Evolutionary conservation across 2,888 invertebrate genomes (phyloP), one percentile per base, ranked within the genome.

Genomic region (Blastobasis lacticolella): DNA sequence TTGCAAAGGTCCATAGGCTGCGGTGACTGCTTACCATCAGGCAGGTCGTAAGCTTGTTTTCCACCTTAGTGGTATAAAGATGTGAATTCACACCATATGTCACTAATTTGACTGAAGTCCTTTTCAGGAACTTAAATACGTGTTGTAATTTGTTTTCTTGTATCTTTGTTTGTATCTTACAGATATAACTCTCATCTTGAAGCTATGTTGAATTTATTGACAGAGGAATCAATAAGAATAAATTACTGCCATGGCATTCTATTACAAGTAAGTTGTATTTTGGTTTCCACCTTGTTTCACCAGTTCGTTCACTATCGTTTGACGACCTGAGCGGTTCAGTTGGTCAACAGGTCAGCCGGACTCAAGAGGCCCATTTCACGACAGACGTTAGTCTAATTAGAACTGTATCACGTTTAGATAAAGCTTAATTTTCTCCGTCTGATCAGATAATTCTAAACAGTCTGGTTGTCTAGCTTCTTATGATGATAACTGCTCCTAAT

Each of bases 241-340:
- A 94, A 93, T 75, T 84, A 84, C 54, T 88, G 90, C 48, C 94
- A 94, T 74, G 94, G 94, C 23, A 73, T 90, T 54, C 74, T 93
- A 48, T 75, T 94, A 46, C 93, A 93, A 89, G 93, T 92, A 46
- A n/a, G 10, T 47, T 10, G 6, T 40, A 40, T 37, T 9, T 1
- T 7, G 7, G 5, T 37, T 37, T 44, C 36, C 23, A 42, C 23
- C 23, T 23, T 23, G 2, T 23, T 23, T 23, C 23, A 23, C 23
- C 23, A 23, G 23, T 23, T 23, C 23, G 23, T 23, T 23, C 23
- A 3, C 23, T 23, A 23, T 23, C 23, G 23, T 23, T 23, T 23
- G 23, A 23, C 23, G 23, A 23, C 23, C 1, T 23, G 23, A 23
- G 23, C n/a, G n/a, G n/a, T n/a, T n/a, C n/a, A n/a, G n/a, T n/a